These are phyloP conservation scores for Stegodyphus dumicola DNA, from an alignment of 1,140 invertebrate genomes.

Conservation along the genomic window DNA sequence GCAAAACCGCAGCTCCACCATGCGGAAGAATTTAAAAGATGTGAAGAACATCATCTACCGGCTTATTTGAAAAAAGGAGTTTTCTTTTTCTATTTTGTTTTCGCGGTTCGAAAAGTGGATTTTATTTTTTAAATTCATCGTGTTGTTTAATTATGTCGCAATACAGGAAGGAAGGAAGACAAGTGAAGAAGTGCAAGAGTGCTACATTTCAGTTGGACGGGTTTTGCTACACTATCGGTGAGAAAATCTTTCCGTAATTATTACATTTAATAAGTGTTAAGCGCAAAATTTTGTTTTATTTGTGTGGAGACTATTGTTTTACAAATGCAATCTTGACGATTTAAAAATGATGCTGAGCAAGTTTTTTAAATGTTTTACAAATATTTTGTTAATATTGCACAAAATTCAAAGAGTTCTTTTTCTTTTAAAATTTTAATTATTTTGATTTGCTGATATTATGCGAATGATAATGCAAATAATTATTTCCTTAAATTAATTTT, in stretches of 20 bases:
- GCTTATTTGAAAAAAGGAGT: neutral
- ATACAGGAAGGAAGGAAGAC: slow-evolving; percentile 43
- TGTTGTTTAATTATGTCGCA: slow-evolving; percentile 40
- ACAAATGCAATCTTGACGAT: too few relatives aligned
- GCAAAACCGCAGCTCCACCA: neutral
- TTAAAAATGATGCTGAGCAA: too few relatives aligned
- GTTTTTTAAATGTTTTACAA: too few relatives aligned
- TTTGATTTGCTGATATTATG: too few relatives aligned
- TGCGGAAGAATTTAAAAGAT: slow-evolving; percentile 29
- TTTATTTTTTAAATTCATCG: neutral
- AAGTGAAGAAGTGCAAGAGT: slow-evolving; percentile 81
- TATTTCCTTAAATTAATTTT: too few relatives aligned
- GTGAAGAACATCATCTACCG: neutral
- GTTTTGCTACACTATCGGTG: slow-evolving; percentile 82
- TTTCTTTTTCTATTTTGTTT: neutral
- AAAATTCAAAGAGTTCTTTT: too few relatives aligned
- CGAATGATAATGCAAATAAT: too few relatives aligned
- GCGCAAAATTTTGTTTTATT: too few relatives aligned
- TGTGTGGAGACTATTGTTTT: too few relatives aligned
- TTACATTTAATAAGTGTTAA: neutral
- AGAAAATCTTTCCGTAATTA: slow-evolving; percentile 65
- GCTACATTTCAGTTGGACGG: slow-evolving; percentile 83
- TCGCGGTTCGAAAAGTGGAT: neutral
- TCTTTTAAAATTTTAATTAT: too few relatives aligned
- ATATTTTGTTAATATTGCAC: too few relatives aligned